Conservation (phyloP, 2,797 vertebrate genomes). For the Channa striata region DNA sequence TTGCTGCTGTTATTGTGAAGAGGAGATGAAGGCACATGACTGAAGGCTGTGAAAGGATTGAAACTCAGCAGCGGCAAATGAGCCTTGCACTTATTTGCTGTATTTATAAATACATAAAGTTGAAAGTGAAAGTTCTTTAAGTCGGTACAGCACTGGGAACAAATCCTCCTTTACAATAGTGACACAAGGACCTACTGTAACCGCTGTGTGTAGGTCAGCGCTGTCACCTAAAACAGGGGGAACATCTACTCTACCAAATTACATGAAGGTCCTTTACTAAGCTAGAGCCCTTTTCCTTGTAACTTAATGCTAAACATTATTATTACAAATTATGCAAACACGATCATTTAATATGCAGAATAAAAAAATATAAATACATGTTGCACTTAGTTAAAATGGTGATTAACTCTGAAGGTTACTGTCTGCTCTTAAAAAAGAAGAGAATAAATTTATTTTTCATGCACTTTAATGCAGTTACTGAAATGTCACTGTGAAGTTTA, state of each 20-base stretch:
- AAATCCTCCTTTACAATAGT: neutral
- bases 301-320: conserved; percentile 14
- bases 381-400: conserved; percentile 11
- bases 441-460: conserved; percentile 19
- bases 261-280: neutral
- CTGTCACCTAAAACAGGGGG: conserved; percentile 28
- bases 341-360: conserved; percentile 11
- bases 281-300: conserved; percentile 14
- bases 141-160: neutral
- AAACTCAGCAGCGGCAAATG: conserved; percentile 21
- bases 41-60: conserved; percentile 33
- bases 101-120: no score
- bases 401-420: conserved; percentile 4
- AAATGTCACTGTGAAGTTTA: conserved; percentile 38
- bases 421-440: conserved; percentile 37
- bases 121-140: no score
- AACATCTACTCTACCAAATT: conserved; percentile 1
- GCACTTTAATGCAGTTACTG: conserved; percentile 22
- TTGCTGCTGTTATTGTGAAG: conserved; percentile 30
- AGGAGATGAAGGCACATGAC: conserved; percentile 19
- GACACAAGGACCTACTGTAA: neutral
- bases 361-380: conserved; percentile 1
- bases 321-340: conserved; percentile 41
- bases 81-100: conserved; percentile 21
- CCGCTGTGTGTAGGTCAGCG: conserved; percentile 39